Conservation (phyloP, 2,888 invertebrate genomes). For the Gibbula magus region DNA sequence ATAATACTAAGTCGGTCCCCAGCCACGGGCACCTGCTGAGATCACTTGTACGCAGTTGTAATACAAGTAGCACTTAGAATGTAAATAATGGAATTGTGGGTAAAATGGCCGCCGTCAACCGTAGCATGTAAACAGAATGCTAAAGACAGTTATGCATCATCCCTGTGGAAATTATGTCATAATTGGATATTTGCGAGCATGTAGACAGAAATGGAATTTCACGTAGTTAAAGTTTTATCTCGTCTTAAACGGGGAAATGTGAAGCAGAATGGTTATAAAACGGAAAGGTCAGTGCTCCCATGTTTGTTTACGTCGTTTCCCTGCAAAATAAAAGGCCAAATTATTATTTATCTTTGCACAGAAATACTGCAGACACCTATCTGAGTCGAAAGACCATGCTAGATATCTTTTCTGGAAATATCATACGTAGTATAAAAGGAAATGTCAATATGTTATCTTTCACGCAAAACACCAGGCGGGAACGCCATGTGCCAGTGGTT, state of each 20-base stretch:
- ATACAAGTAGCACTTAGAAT: neutral
- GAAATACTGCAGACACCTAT: too few relatives aligned
- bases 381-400: too few relatives aligned
- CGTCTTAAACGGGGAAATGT: constrained; percentile 23
- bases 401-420: too few relatives aligned
- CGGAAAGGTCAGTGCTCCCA: constrained; percentile 56
- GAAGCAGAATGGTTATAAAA: constrained; percentile 60
- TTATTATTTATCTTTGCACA: too few relatives aligned
- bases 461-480: too few relatives aligned
- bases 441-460: too few relatives aligned
- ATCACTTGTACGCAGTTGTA: neutral
- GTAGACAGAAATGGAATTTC: neutral
- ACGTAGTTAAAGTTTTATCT: neutral
- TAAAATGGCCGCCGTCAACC: constrained; percentile 26
- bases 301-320: constrained; percentile 21
- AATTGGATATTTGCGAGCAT: constrained; percentile 32
- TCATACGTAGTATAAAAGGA: too few relatives aligned
- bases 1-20: too few relatives aligned
- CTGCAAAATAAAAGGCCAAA: neutral
- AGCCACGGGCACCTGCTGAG: neutral
- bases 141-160: constrained; percentile 26
- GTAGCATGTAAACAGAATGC: too few relatives aligned
- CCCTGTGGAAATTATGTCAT: constrained; percentile 36
- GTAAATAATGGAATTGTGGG: neutral
- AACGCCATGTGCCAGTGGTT: too few relatives aligned